phyloP scores from a whole-genome alignment of 2,888 invertebrate genomes.

The Pedicia rivosa region DNA sequence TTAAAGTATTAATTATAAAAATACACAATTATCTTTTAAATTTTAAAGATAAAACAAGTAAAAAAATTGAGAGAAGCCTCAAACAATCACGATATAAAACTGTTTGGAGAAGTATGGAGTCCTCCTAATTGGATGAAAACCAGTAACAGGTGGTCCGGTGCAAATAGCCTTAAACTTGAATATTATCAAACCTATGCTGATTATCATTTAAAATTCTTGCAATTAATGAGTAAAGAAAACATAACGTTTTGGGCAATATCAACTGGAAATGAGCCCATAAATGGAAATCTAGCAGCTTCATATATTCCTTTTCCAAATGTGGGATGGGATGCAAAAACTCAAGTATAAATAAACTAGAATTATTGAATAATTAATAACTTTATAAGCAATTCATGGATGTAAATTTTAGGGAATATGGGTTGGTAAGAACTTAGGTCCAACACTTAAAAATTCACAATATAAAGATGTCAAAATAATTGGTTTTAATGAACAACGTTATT shows the following conservation, averaged over 20 bases:
- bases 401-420: constrained; percentile 45
- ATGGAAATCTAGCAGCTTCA: constrained; percentile 38
- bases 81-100: constrained; percentile 19
- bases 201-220: constrained; percentile 65
- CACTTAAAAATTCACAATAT: constrained; percentile 38
- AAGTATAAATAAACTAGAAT: constrained; percentile 26
- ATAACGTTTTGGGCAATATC: constrained; percentile 68
- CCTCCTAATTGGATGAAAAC: constrained; percentile 58
- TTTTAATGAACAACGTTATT: constrained; percentile 56
- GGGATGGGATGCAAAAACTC: constrained; percentile 50
- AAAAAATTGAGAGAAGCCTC: constrained; percentile 20
- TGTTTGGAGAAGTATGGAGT: constrained; percentile 38
- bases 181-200: constrained; percentile 69
- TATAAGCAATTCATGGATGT: background rate
- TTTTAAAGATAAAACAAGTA: constrained; percentile 18
- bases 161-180: constrained; percentile 33
- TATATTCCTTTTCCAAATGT: constrained; percentile 49
- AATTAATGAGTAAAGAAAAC: constrained; percentile 52
- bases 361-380: too few relatives aligned
- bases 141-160: constrained; percentile 39
- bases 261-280: constrained; percentile 74
- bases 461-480: constrained; percentile 50
- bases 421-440: constrained; percentile 55
- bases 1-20: background rate
- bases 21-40: background rate